Base-by-base conservation (phyloP, 1,140 invertebrate genomes). In the Scylla paramamosain region DNA sequence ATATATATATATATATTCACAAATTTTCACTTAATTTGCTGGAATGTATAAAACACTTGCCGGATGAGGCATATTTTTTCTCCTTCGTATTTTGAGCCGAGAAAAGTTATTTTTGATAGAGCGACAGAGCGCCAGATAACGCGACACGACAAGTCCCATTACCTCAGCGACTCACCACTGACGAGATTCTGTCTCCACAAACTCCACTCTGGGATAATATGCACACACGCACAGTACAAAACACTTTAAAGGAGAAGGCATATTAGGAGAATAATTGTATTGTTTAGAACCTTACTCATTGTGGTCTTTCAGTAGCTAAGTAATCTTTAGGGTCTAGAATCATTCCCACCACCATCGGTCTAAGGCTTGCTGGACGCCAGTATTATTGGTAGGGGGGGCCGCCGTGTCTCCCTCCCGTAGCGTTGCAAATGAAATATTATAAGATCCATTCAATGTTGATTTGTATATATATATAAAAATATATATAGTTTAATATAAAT, bases 401-500 rank as follows among this genome's bases (percentile, higher is more conserved):
- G 29, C 12, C 67, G 4, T 25, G 29, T 45, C 59, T 91, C 10
- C 7, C 46, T 91, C 46, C 29, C 59, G 29, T 91, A 59, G 59
- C 12, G 89, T 77, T 91, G 29, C 7, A 77, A 77, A 39, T 6
- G 20, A 16, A 20, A 77, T 25, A 77, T 32, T 32, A 77, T 91
- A 77, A 77, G 67, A 91, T 91, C 90, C 59, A 32, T 39, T 91
- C 31, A 91, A 32, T 91, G 90, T 31, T 91, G n/a, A 91, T 91
- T 52, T 91, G 90, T 91, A 91, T 39, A 91, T 91, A 91, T 91
- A 91, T 39, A 91, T 77, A 91, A 4, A 31, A 32, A 91, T 77
- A 91, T 91, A 77, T 77, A 91, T 91, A 91, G 90, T 91, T 91
- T 91, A 91, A 48, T 91, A 77, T 77, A 91, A 91, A 91, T 91